A percentile compares a stretch with the other conserved stretches of the same genome.
Evolutionary conservation across 2,113 vertebrate genomes (phyloP).

Genomic region (Cyanoramphus novaezelandiae): DNA sequence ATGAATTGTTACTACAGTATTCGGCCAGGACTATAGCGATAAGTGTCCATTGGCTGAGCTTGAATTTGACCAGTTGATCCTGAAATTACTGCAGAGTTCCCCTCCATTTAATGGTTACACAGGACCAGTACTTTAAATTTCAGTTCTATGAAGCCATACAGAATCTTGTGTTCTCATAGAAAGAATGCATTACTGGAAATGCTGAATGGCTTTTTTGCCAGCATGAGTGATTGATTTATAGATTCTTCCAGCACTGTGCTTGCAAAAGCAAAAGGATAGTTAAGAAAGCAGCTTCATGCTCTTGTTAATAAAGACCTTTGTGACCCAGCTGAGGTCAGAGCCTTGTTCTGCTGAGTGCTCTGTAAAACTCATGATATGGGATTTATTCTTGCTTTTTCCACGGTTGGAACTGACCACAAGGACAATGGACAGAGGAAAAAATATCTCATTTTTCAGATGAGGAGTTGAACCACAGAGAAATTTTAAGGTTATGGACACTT

Average conservation of each 20-base stretch:
- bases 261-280: conserved; percentile 14
- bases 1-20: background rate
- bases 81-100: background rate
- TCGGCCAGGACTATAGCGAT: background rate
- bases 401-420: conserved; percentile 34
- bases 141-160: background rate
- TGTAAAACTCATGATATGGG: conserved; percentile 22
- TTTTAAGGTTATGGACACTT: conserved; percentile 9
- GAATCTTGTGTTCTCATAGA: background rate
- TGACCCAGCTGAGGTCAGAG: conserved; percentile 53
- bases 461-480: conserved; percentile 37
- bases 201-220: conserved; percentile 14
- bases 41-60: background rate
- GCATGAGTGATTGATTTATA: conserved; percentile 29
- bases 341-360: background rate
- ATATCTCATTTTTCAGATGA: background rate
- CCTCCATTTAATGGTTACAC: background rate
- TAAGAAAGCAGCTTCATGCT: conserved; percentile 45
- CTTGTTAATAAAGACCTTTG: conserved; percentile 40
- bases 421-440: conserved; percentile 15
- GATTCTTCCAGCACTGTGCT: conserved; percentile 16
- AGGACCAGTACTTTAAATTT: background rate
- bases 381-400: conserved; percentile 39
- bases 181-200: conserved; percentile 34
- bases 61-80: background rate